Evolutionary conservation across 1,140 invertebrate genomes (phyloP), one percentile per base, ranked within the genome.

Genomic region (Eriocheir sinensis): DNA sequence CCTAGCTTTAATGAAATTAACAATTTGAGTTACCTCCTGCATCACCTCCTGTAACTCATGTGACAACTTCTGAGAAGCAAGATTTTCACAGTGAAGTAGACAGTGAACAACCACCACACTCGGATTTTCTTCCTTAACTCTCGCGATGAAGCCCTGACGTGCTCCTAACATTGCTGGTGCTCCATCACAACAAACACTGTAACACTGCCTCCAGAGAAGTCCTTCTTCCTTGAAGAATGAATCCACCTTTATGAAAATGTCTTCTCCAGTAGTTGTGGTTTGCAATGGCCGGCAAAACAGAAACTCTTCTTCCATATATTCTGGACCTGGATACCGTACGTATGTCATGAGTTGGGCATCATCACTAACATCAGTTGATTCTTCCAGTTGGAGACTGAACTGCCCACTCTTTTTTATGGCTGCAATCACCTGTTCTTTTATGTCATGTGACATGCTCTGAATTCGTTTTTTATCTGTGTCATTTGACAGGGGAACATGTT

Each of bases 151-250:
- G 27, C 79, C 40, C 9, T 80, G 32, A 48, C 36, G 9, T 34
- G 27, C 72, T 91, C 53, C 89, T 21, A 38, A 38, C 89, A 91
- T 36, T 3, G 89, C 9, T 91, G 88, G 91, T 92, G 8, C 91
- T 0, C 38, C 91, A 92, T 92, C 91, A 85, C 80, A 92, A 85
- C 91, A 81, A 40, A 92, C 91, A 48, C 80, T 92, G 32, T 72
- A 92, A 92, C 80, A 92, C 79, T 81, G 91, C 9, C 32, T 92
- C 91, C 91, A 92, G 9, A 40, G 32, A 92, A 92, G 91, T 41
- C 72, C 79, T 92, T 92, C 91, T 92, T 92, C 91, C 72, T 44
- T 92, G 91, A 92, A 81, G 32, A 92, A 92, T 83, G 91, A 41
- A 44, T 81, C 91, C 79, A 92, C 72, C 30, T 40, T 92, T 34